These are phyloP conservation scores for Pristionchus maxplancki DNA, from an alignment of 2,888 invertebrate genomes.

Conservation along the genomic window DNA sequence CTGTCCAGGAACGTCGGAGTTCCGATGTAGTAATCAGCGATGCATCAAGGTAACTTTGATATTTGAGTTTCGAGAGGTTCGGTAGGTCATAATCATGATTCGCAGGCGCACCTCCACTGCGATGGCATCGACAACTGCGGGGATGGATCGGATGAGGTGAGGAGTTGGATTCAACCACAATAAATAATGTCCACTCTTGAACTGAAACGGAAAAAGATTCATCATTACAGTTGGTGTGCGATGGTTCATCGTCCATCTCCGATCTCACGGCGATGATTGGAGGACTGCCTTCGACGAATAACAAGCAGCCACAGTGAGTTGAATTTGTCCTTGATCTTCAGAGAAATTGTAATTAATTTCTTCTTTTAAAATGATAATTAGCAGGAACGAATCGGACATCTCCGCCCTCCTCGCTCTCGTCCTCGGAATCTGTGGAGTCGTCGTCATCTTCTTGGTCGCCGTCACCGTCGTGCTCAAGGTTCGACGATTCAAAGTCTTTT, in stretches of 20 bases:
- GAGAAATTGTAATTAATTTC: too few species aligned
- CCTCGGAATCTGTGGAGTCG: slow-evolving; percentile 56
- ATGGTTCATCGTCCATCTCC: slow-evolving; percentile 27
- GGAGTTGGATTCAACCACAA: background rate
- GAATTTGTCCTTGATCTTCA: background rate
- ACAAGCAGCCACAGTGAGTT: slow-evolving; percentile 20
- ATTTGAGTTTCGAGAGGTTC: background rate
- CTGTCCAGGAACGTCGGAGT: slow-evolving; percentile 82
- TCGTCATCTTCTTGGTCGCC: slow-evolving; percentile 53
- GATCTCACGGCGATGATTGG: slow-evolving; percentile 37
- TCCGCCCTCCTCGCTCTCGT: slow-evolving; percentile 57
- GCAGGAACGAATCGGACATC: slow-evolving; percentile 54
- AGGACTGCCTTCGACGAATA: background rate
- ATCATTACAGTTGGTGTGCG: background rate
- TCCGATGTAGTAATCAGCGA: slow-evolving; percentile 85
- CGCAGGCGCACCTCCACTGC: slow-evolving; percentile 82
- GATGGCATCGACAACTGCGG: slow-evolving; percentile 88
- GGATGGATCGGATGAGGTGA: slow-evolving; percentile 64
- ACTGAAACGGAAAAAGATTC: too few species aligned
- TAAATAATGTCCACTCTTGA: too few species aligned
- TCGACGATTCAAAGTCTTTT: too few species aligned
- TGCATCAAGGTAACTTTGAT: slow-evolving; percentile 79
- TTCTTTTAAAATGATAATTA: too few species aligned
- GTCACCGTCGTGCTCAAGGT: slow-evolving; percentile 38
- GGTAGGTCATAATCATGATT: background rate